Conservation (phyloP, 2,888 invertebrate species). For the Gandaritis pyraliata region DNA sequence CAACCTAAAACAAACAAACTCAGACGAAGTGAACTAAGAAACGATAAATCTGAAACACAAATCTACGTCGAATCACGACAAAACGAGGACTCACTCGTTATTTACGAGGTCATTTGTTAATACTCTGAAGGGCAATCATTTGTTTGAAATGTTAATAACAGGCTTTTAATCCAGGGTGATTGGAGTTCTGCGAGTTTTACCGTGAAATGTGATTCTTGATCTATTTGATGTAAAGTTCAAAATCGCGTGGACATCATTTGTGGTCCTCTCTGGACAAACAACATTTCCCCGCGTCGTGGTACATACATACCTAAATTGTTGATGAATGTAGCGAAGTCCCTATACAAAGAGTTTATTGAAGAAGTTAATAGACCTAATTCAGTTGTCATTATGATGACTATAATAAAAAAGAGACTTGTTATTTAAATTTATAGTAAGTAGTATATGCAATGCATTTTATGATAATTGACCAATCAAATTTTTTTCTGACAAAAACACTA, state of each 20-base stretch:
- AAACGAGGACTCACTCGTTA: constrained; percentile 43
- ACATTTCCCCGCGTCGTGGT: background rate
- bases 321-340: too few species aligned
- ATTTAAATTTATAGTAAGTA: too few species aligned
- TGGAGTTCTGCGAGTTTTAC: background rate
- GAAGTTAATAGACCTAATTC: too few species aligned
- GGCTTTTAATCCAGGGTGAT: constrained; percentile 19
- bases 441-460: too few species aligned
- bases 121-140: constrained; percentile 54
- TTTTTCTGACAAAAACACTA: too few species aligned
- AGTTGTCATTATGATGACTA: too few species aligned
- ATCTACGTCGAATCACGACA: constrained; percentile 48
- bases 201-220: background rate
- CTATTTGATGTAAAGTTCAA: background rate
- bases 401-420: too few species aligned
- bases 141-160: constrained; percentile 48
- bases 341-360: too few species aligned
- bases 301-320: too few species aligned
- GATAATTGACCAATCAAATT: too few species aligned
- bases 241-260: background rate
- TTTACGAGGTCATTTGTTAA: constrained; percentile 60
- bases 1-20: constrained; percentile 5
- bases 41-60: constrained; percentile 41
- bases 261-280: too few species aligned
- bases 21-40: constrained; percentile 14